Conservation (phyloP, 2,797 vertebrate genomes). For the Urophycis tenuis region DNA sequence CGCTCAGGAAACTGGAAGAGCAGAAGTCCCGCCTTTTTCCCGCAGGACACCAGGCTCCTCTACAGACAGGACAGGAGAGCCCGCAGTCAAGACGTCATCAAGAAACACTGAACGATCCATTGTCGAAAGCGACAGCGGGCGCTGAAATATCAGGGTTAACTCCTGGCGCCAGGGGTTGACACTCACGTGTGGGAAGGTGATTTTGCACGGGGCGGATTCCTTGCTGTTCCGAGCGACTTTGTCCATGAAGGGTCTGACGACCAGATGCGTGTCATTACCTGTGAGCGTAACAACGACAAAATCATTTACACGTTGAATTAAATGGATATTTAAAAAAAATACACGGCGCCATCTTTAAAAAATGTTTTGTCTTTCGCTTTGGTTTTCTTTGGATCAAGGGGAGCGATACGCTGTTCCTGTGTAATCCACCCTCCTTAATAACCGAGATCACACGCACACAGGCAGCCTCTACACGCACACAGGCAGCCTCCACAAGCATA, state of each 20-base stretch:
- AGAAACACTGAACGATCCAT: neutral
- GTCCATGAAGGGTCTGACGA: conserved; percentile 86
- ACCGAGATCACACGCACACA: no score
- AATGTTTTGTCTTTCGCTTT: neutral
- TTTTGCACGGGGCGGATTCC: conserved; percentile 72
- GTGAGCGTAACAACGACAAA: neutral
- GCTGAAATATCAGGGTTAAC: neutral
- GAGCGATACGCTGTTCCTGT: no score
- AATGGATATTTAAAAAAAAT: neutral
- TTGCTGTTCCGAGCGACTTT: conserved; percentile 77
- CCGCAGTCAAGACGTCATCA: neutral
- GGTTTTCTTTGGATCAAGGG: neutral
- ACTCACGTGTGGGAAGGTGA: conserved; percentile 87
- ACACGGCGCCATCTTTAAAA: neutral
- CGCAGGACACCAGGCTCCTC: conserved; percentile 80
- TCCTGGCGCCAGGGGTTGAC: neutral
- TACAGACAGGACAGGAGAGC: conserved; percentile 30
- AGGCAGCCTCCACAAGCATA: no score
- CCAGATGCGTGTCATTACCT: conserved; percentile 89
- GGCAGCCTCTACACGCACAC: no score
- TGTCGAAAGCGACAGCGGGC: neutral
- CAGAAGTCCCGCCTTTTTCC: conserved; percentile 78
- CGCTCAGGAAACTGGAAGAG: conserved; percentile 89
- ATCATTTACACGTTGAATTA: neutral
- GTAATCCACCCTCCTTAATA: no score